Percentiles rank a stretch among this genome's conserved stretches.
Evolutionary conservation across 2,888 invertebrate genomes (phyloP).

Genomic region (Adela reaumurella): DNA sequence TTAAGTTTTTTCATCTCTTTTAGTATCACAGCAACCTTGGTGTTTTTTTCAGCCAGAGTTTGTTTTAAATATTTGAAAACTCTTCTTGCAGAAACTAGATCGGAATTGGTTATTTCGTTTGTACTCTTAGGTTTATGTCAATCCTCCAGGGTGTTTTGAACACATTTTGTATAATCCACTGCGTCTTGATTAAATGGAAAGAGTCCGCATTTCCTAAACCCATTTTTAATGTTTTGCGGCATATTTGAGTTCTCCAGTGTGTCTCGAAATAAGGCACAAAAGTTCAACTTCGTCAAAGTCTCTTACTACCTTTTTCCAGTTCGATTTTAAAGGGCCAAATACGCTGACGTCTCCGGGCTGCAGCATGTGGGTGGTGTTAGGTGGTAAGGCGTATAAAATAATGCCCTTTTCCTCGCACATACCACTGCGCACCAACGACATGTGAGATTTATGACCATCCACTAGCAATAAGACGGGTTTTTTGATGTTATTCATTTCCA

Average conservation of each 20-base stretch:
- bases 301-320: slow-evolving; percentile 10
- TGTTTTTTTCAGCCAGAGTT: too few relatives aligned
- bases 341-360: slow-evolving; percentile 12
- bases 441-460: slow-evolving; percentile 12
- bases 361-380: slow-evolving; percentile 11
- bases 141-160: too few relatives aligned
- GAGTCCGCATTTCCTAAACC: neutral
- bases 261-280: too few relatives aligned
- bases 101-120: too few relatives aligned
- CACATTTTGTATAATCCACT: neutral
- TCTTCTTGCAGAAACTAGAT: too few relatives aligned
- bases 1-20: too few relatives aligned
- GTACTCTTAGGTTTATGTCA: too few relatives aligned
- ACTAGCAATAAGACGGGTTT: slow-evolving; percentile 10
- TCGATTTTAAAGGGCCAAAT: slow-evolving; percentile 10
- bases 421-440: slow-evolving; percentile 6
- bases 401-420: slow-evolving; percentile 10
- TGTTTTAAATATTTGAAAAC: too few relatives aligned
- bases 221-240: too few relatives aligned
- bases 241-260: too few relatives aligned
- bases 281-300: too few relatives aligned
- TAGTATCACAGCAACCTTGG: too few relatives aligned
- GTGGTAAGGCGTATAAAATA: slow-evolving; percentile 10
- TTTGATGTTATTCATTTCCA: slow-evolving; percentile 7
- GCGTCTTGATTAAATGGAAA: neutral